phyloP scores from a whole-genome alignment of 2,888 invertebrate species.

The Ophraella communa region DNA sequence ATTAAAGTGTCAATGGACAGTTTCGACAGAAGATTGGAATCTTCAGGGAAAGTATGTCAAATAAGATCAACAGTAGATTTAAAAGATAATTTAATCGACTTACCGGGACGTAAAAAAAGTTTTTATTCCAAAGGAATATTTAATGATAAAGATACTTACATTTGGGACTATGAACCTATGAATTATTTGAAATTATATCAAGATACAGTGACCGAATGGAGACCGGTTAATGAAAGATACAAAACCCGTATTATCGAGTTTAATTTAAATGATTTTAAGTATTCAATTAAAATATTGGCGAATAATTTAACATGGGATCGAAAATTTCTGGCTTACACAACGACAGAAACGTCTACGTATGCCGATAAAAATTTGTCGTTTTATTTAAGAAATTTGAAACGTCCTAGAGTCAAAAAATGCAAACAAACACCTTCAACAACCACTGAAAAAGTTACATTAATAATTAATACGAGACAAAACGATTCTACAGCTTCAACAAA shows the following conservation, averaged over 20 bases:
- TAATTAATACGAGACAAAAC: too few species aligned
- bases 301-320: not conserved
- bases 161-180: not conserved
- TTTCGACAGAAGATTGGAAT: not conserved
- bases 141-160: not conserved
- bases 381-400: not conserved
- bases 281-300: not conserved
- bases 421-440: not conserved
- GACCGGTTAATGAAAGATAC: not conserved
- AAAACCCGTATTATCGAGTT: not conserved
- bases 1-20: not conserved
- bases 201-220: not conserved
- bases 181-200: not conserved
- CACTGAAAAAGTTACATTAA: too few species aligned
- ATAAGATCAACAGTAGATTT: not conserved
- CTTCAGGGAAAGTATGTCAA: not conserved
- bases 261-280: not conserved
- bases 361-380: not conserved
- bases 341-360: not conserved
- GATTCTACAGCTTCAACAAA: too few species aligned
- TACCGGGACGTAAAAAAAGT: not conserved
- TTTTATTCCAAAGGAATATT: not conserved
- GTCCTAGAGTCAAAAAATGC: not conserved
- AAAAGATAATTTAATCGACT: not conserved
- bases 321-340: not conserved